Evolutionary conservation across 2,797 vertebrate genomes (phyloP), one percentile per base, ranked within the genome.

Genomic region (Adrianichthys oophorus): DNA sequence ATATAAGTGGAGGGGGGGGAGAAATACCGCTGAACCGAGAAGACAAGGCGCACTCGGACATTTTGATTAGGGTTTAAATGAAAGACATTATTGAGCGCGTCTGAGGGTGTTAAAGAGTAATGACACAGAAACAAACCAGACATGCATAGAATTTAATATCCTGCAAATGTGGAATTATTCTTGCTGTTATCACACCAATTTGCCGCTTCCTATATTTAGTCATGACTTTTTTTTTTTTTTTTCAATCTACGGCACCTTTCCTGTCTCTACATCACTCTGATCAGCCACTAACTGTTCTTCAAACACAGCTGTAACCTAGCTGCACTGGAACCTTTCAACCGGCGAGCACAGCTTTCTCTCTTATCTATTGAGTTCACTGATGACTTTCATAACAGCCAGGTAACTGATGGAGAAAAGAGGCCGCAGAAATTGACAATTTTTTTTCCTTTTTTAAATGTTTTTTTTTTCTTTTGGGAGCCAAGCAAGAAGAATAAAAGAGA

Each of bases 61-160:
- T 59, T 68, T 56, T 80, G 76, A 84, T 80, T 71, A 75, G 53
- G 52, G 47, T 67, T 70, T 64, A 74, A 85, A 83, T 83, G 74
- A 76, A 80, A 76, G 74, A 74, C 71, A 79, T 70, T 56, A 71
- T 16, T 7, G 58, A 56, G 56, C 49, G 61, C 4, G 54, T 78
- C 59, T 60, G 68, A 64, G 57, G 49, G 29, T 49, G 68, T 75
- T 65, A 16, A 62, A 68, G 55, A 80, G 48, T 65, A 74, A 79
- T 68, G 72, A 79, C 59, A 68, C 0, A 52, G 62, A 60, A 51
- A 62, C 57, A 59, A 71, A 74, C 45, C 62, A 59, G 51, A 62
- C 62, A 49, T 49, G 41, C 58, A 52, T 42, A 47, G 44, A 58
- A 48, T 74, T 78, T 80, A 78, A 80, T 76, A 76, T 79, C 69